Evolutionary conservation across 2,113 vertebrate species (phyloP).

Genomic region (Anarrhichthys ocellatus): DNA sequence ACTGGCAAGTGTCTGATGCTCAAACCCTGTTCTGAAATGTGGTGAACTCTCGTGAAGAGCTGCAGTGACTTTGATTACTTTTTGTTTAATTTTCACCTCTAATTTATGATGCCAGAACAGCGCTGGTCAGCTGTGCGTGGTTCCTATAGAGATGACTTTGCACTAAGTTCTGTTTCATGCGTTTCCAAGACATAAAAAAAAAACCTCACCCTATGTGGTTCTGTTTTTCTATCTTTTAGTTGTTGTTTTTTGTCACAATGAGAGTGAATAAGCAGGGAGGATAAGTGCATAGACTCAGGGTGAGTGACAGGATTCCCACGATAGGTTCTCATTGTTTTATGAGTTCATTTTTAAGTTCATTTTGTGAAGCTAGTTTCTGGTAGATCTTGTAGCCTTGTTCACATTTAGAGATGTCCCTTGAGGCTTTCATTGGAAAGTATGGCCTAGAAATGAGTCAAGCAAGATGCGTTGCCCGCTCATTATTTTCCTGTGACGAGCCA

Average conservation of each 20-base stretch:
- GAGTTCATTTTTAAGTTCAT: neutral
- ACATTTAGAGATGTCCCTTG: slow-evolving; percentile 43
- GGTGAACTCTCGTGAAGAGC: slow-evolving; percentile 43
- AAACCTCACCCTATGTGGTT: slow-evolving; percentile 30
- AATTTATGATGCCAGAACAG: slow-evolving; percentile 79
- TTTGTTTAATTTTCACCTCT: slow-evolving; percentile 60
- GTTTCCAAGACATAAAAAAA: slow-evolving; percentile 46
- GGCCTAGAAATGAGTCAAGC: slow-evolving; percentile 41
- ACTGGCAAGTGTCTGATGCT: slow-evolving; percentile 23
- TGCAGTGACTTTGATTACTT: slow-evolving; percentile 45
- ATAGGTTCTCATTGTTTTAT: slow-evolving; percentile 38
- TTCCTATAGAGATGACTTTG: slow-evolving; percentile 76
- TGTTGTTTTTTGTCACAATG: slow-evolving; percentile 7
- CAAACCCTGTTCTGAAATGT: slow-evolving; percentile 45
- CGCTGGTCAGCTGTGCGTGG: slow-evolving; percentile 83
- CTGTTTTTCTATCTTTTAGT: slow-evolving; percentile 36
- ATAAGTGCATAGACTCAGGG: slow-evolving; percentile 67
- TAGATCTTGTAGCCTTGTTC: slow-evolving; percentile 54
- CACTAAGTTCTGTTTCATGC: slow-evolving; percentile 77
- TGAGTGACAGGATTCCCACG: slow-evolving; percentile 46
- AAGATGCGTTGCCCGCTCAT: slow-evolving; percentile 46
- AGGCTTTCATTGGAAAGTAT: slow-evolving; percentile 41
- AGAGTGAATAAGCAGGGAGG: slow-evolving; percentile 19
- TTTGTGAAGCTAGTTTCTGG: slow-evolving; percentile 42
- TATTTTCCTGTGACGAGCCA: slow-evolving; percentile 40